phyloP scores from a whole-genome alignment of 2,113 vertebrate genomes.

The Rutilus rutilus region DNA sequence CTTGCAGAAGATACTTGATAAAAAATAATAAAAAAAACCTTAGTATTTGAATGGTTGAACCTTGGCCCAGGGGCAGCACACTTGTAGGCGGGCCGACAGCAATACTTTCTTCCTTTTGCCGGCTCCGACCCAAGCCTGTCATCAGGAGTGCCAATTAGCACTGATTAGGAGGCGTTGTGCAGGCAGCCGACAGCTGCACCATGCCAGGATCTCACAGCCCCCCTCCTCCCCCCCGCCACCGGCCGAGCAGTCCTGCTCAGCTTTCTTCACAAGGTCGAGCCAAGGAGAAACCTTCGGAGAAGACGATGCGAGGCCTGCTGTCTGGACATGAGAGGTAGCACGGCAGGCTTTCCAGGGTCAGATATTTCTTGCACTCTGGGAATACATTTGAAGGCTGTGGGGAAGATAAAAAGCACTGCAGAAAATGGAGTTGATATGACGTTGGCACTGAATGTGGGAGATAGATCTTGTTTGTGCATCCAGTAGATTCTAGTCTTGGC shows the following conservation, averaged over 20 bases:
- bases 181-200: constrained; percentile 55
- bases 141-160: constrained; percentile 69
- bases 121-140: constrained; percentile 59
- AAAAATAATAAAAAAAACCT: not conserved
- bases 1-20: not conserved
- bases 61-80: constrained; percentile 41
- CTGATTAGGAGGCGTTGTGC: constrained; percentile 65
- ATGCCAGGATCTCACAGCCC: constrained; percentile 55
- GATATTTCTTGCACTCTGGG: not conserved
- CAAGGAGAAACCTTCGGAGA: constrained; percentile 65
- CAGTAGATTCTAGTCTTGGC: not conserved
- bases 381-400: not conserved
- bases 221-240: constrained; percentile 14
- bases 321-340: not conserved
- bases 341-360: not conserved
- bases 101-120: constrained; percentile 44
- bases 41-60: constrained; percentile 36
- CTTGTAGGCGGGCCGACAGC: constrained; percentile 25
- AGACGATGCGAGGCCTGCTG: constrained; percentile 43
- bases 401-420: not conserved
- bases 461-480: not conserved
- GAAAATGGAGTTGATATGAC: not conserved
- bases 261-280: constrained; percentile 69
- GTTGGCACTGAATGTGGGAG: not conserved
- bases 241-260: constrained; percentile 59